Base-by-base conservation (phyloP, 2,888 invertebrate genomes). In the Eilema depressum region DNA sequence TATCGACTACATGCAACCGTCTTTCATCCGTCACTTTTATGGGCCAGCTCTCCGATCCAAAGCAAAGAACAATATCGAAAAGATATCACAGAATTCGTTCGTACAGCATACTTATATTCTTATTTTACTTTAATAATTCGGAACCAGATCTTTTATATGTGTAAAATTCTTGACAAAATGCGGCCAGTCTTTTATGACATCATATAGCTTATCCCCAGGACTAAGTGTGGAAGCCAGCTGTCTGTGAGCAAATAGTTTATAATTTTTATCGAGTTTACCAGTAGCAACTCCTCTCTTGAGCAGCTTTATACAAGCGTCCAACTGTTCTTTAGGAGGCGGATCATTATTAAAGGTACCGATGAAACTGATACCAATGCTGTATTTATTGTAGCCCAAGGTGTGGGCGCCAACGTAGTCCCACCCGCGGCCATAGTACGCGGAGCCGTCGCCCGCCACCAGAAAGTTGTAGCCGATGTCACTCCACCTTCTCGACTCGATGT, bases 391-490 rank as follows among this genome's bases (percentile, higher is more conserved):
- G 61, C 96, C 95, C 60, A 95, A 95, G 0, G 97, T 96, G 83
- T 98, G 98, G 0, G 98, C 97, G 0, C 98, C 98, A 61, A 96
- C 93, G 72, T 91, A 89, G 77, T 97, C 96, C 98, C 98, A 98
- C 1, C 97, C 97, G 7, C 98, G 96, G 0, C 97, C 98, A 77
- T 96, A 96, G 86, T 97, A 98, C 0, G 96, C 97, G 12, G 96
- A 95, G 0, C 98, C 98, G 85, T 98, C 98, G 7, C 97, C 98
- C 0, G 97, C 98, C 3, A 98, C 96, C 3, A 98, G 90, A 81
- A 98, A 98, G 86, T 97, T 98, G 87, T 97, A 98, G 0, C 95
- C 96, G 30, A 98, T 97, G 85, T 98, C 98, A 59, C 75, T 95
- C 96, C 97, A 97, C 0, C 93, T 83, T n/a, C 87, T 85, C 0